Evolutionary conservation across 2,113 vertebrate genomes (phyloP), one percentile per base, ranked within the genome.

Genomic region (Bombycilla garrulus): DNA sequence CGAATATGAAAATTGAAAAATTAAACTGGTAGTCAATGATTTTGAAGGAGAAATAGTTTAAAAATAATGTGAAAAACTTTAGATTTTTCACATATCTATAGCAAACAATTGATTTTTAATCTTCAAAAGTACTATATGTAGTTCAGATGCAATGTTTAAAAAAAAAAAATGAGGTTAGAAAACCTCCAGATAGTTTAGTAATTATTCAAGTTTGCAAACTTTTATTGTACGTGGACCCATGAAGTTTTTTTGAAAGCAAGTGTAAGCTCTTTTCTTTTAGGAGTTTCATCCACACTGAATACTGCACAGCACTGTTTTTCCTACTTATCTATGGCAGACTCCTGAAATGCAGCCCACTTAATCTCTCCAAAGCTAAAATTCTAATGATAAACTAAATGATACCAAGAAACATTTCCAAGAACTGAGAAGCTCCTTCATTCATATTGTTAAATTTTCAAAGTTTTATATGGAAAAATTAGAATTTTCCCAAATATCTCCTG

Each of bases 141-240:
- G 4, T 12, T 70, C 31, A 73, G 6, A 36, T 19, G 45, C 1
- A 42, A 6, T 51, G 33, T 11, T 45, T 40, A 0, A 50, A 81
- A 92, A 92, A 64, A n/a, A 38, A 3, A 73, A 81, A 15, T 69
- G 11, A 70, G 12, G 2, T 65, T 38, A 29, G 29, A 48, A 81
- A 86, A 61, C 15, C 2, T 57, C 23, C 16, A 61, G 16, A 48
- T 56, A 65, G 65, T 44, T 51, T 35, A 25, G 3, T 35, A 47
- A 79, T 23, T 38, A 38, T 2, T 15, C 12, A 51, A 65, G 6
- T 65, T 86, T 65, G 10, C 3, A 69, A 15, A 36, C 0, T 57
- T 48, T 38, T 62, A 23, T 22, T 7, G 5, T 56, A 17, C 10
- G 15, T 61, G 20, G 2, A 45, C 20, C 4, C 0, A 0, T 56